Evolutionary conservation across 1,140 invertebrate species (phyloP).

Genomic region (Cecropterus lyciades): DNA sequence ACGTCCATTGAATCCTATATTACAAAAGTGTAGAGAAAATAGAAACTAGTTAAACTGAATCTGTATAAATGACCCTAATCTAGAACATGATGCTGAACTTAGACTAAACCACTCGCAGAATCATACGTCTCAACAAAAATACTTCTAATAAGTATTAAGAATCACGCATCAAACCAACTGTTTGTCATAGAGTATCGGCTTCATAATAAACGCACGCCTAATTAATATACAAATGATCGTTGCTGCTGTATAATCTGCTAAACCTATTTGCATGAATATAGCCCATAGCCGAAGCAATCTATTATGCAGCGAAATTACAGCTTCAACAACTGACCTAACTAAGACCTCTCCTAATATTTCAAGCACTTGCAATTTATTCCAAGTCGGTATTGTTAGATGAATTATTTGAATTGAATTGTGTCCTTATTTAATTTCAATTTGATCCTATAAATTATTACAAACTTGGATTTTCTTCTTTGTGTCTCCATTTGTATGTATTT

Average conservation of each 20-base stretch:
- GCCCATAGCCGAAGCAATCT: conserved; percentile 14
- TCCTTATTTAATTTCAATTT: not conserved
- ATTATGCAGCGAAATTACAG: conserved; percentile 20
- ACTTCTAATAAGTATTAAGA: too few relatives aligned
- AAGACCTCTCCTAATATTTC: conserved; percentile 18
- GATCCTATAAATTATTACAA: not conserved
- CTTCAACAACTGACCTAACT: conserved; percentile 8
- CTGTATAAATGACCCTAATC: too few relatives aligned
- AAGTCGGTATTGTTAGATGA: conserved; percentile 6
- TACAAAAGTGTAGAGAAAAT: too few relatives aligned
- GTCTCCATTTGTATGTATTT: not conserved
- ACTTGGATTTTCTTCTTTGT: not conserved
- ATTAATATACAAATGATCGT: conserved; percentile 18
- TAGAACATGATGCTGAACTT: too few relatives aligned
- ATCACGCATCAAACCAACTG: not conserved
- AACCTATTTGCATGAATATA: conserved; percentile 26
- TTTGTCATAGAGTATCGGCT: not conserved
- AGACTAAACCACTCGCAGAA: too few relatives aligned
- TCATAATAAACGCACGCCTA: conserved; percentile 8
- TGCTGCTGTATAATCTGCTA: conserved; percentile 13
- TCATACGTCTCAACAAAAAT: too few relatives aligned
- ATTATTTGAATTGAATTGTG: not conserved
- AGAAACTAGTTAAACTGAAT: too few relatives aligned
- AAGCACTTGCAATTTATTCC: conserved; percentile 13
- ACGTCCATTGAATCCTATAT: too few relatives aligned